Evolutionary conservation across 2,113 vertebrate genomes (phyloP).

Genomic region (Chaetops frenatus): DNA sequence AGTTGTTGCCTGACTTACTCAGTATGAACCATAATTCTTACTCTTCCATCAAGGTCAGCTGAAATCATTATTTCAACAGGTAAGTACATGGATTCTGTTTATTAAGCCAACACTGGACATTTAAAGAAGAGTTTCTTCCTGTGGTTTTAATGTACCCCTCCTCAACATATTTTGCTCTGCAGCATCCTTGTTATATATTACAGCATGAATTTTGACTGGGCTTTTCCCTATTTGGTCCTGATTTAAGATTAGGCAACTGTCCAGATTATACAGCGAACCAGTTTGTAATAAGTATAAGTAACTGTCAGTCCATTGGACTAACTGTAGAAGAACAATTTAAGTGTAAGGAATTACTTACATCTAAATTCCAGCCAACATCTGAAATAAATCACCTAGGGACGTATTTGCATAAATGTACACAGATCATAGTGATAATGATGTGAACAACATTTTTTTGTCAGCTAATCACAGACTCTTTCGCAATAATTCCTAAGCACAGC

Average conservation of each 20-base stretch:
- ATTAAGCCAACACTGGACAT: not conserved
- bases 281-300: not conserved
- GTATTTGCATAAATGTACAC: slow-evolving; percentile 9
- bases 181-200: not conserved
- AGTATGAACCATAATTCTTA: not conserved
- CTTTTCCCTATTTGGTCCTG: not conserved
- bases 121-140: not conserved
- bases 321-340: not conserved
- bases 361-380: not conserved
- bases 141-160: not conserved
- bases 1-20: not conserved
- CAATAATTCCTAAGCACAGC: not conserved
- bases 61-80: not conserved
- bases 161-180: not conserved
- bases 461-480: not conserved
- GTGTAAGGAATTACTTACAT: not conserved
- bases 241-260: not conserved
- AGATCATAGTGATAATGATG: slow-evolving; percentile 17
- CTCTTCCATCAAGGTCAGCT: not conserved
- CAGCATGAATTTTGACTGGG: not conserved
- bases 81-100: not conserved
- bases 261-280: not conserved
- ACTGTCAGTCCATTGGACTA: not conserved
- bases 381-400: slow-evolving; percentile 11
- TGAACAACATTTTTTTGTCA: not conserved